Evolutionary conservation across 2,888 invertebrate species (phyloP).

Genomic region (Parnassius smintheus): DNA sequence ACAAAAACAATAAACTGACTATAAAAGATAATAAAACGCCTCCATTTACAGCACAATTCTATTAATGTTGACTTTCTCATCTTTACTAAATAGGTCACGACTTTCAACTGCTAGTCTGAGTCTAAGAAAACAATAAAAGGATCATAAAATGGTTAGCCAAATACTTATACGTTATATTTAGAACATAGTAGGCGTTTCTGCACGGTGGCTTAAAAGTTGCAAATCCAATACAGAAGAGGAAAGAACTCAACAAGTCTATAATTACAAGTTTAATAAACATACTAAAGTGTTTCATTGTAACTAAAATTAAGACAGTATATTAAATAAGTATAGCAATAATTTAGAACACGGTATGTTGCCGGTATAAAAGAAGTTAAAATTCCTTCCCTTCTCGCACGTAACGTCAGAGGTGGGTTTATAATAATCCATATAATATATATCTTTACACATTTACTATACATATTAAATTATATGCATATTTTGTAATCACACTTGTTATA

Average conservation of each 20-base stretch:
- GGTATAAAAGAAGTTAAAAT: too few species aligned
- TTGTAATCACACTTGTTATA: too few species aligned
- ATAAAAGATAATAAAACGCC: conserved; percentile 12
- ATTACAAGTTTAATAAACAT: too few species aligned
- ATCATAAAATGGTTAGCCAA: conserved; percentile 46
- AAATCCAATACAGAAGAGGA: conserved; percentile 34
- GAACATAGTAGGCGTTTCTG: conserved; percentile 39
- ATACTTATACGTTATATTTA: conserved; percentile 45
- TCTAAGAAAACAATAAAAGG: conserved; percentile 35
- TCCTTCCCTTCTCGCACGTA: too few species aligned
- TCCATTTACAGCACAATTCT: conserved; percentile 17
- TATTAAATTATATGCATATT: too few species aligned
- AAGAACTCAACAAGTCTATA: background rate
- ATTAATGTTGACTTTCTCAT: conserved; percentile 23
- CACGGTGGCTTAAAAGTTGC: conserved; percentile 38
- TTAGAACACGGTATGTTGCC: too few species aligned
- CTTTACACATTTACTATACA: too few species aligned
- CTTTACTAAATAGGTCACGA: conserved; percentile 26
- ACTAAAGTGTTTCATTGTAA: too few species aligned
- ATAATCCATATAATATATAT: too few species aligned
- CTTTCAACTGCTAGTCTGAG: conserved; percentile 26
- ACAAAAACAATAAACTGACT: conserved; percentile 10
- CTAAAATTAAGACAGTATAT: too few species aligned
- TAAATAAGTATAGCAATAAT: too few species aligned
- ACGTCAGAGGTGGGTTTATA: too few species aligned